A percentile compares a stretch with the other conserved stretches of the same genome.
phyloP scores from a whole-genome alignment of 2,113 vertebrate species.

The Mesembrinibis cayennensis region DNA sequence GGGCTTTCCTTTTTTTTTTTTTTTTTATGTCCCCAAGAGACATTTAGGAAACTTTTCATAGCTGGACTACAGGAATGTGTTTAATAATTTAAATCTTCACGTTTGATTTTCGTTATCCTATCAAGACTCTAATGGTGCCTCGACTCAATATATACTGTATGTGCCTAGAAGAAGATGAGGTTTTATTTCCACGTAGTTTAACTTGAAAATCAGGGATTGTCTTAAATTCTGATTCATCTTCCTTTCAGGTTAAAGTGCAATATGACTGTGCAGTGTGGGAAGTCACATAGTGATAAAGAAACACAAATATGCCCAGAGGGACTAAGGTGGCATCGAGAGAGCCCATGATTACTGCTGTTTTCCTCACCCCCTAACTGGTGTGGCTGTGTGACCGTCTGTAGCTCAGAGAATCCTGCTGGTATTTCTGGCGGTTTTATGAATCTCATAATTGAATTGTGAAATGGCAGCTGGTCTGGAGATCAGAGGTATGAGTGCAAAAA shows the following conservation, averaged over 20 bases:
- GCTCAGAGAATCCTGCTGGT: neutral
- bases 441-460: neutral
- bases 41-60: neutral
- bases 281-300: neutral
- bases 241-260: neutral
- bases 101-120: neutral
- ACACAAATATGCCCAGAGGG: neutral
- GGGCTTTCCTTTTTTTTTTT: neutral
- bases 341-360: neutral
- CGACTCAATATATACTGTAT: neutral
- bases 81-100: neutral
- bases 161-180: neutral
- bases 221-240: neutral
- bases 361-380: neutral
- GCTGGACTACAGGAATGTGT: neutral
- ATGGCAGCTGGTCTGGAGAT: neutral
- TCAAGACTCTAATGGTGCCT: neutral
- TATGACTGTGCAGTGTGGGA: neutral
- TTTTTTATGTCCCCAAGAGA: neutral
- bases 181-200: neutral
- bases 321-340: neutral
- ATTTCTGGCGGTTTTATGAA: neutral
- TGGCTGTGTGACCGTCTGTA: neutral
- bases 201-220: neutral
- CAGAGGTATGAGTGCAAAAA: neutral